A percentile compares a stretch with the other conserved stretches of the same genome.
Evolutionary conservation across 2,888 invertebrate species (phyloP).

Genomic region (Coelinius sp.): DNA sequence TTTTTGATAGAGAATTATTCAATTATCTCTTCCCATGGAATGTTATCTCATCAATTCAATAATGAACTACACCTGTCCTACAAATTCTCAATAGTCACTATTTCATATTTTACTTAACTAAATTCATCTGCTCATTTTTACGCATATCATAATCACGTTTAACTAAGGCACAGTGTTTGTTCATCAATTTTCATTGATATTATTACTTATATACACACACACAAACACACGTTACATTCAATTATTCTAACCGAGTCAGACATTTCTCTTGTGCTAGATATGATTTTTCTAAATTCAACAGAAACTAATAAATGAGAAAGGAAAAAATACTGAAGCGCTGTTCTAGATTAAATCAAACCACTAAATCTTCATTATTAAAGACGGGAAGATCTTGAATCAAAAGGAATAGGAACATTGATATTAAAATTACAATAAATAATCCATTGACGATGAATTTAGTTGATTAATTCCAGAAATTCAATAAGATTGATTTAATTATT

Average conservation of each 20-base stretch:
- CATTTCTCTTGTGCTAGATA: slow-evolving; percentile 7
- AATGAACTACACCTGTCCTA: neutral
- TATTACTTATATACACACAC: neutral
- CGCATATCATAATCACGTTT: slow-evolving; percentile 15
- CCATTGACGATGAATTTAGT: no score
- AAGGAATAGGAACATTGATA: neutral
- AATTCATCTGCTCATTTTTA: neutral
- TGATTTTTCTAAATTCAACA: slow-evolving; percentile 3
- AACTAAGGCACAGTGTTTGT: slow-evolving; percentile 32
- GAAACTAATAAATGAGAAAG: neutral
- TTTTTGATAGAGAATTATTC: slow-evolving; percentile 9
- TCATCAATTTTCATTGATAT: slow-evolving; percentile 1
- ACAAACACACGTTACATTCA: slow-evolving; percentile 2
- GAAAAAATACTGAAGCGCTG: slow-evolving; percentile 28
- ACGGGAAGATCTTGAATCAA: neutral
- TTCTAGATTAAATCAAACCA: slow-evolving; percentile 9
- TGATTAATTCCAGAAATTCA: neutral
- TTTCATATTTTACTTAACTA: slow-evolving; percentile 1
- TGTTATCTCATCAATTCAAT: neutral
- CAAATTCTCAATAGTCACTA: neutral
- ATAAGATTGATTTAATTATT: neutral
- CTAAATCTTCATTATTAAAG: neutral
- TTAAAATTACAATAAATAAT: no score
- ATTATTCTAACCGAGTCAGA: slow-evolving; percentile 11
- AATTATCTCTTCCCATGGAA: slow-evolving; percentile 22